Evolutionary conservation across 2,888 invertebrate genomes (phyloP).

Genomic region (Athetis lepigone): DNA sequence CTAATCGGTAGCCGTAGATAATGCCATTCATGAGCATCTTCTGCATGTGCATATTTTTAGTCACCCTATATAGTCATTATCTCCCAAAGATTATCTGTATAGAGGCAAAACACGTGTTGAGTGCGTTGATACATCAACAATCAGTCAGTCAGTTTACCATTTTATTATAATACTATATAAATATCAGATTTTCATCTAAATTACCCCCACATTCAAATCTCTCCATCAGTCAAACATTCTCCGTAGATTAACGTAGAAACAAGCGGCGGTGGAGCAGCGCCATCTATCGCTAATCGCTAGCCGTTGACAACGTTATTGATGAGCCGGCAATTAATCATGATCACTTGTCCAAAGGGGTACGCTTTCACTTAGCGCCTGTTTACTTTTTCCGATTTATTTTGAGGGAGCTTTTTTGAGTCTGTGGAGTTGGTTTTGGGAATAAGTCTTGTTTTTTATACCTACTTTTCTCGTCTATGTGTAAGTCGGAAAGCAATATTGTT

Average conservation of each 20-base stretch:
- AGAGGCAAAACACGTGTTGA: too few relatives aligned
- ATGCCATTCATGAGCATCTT: too few relatives aligned
- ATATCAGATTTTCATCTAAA: background rate
- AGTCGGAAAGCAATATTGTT: too few relatives aligned
- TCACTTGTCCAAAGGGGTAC: constrained; percentile 64
- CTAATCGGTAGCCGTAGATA: too few relatives aligned
- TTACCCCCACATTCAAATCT: background rate
- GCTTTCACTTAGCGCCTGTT: constrained; percentile 63
- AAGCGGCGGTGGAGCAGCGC: constrained; percentile 35
- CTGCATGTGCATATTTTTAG: too few relatives aligned
- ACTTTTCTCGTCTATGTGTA: too few relatives aligned
- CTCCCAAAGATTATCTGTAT: too few relatives aligned
- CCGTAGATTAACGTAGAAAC: constrained; percentile 39
- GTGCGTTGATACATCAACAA: too few relatives aligned
- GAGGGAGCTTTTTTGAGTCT: constrained; percentile 27
- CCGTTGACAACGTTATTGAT: constrained; percentile 65
- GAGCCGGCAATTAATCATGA: constrained; percentile 66
- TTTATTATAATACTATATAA: too few relatives aligned
- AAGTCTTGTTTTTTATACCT: background rate
- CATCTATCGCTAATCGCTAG: constrained; percentile 62
- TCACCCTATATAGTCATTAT: too few relatives aligned
- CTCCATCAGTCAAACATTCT: background rate
- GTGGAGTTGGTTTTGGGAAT: background rate
- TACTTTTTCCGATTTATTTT: constrained; percentile 58
- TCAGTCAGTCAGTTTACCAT: too few relatives aligned